phyloP scores from a whole-genome alignment of 2,797 vertebrate genomes.

The Microctenopoma lineatum region DNA sequence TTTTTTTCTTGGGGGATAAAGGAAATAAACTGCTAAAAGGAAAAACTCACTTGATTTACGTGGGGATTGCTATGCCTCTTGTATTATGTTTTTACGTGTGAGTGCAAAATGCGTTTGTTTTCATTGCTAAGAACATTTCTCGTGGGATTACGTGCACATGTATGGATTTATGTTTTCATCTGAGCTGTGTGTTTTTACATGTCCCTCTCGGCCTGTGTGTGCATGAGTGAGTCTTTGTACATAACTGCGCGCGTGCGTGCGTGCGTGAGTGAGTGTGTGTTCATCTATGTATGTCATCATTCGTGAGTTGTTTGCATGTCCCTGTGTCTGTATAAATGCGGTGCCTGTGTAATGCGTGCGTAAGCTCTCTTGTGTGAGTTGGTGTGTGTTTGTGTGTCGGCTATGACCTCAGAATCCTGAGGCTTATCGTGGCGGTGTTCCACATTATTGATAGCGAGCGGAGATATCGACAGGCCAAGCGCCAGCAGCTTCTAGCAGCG shows the following conservation, averaged over 20 bases:
- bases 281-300: constrained; percentile 45
- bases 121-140: constrained; percentile 32
- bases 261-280: no score
- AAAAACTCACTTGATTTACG: constrained; percentile 26
- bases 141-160: constrained; percentile 31
- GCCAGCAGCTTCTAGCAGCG: constrained; percentile 80
- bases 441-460: constrained; percentile 96
- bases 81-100: constrained; percentile 16
- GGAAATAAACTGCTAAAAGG: constrained; percentile 21
- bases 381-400: constrained; percentile 59
- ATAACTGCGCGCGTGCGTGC: background rate
- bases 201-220: constrained; percentile 2
- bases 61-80: constrained; percentile 18
- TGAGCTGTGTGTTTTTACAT: constrained; percentile 29
- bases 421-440: constrained; percentile 90
- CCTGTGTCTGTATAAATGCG: constrained; percentile 7
- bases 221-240: background rate
- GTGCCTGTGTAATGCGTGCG: background rate
- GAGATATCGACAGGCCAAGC: constrained; percentile 97
- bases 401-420: constrained; percentile 89
- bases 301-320: constrained; percentile 29
- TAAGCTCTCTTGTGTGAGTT: constrained; percentile 7
- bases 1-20: constrained; percentile 37
- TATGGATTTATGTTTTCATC: constrained; percentile 36
- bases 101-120: no score